A percentile compares a stretch with the other conserved stretches of the same genome.
Evolutionary conservation across 1,140 invertebrate genomes (phyloP).

Genomic region (Pseudomyrmex dendroicus): DNA sequence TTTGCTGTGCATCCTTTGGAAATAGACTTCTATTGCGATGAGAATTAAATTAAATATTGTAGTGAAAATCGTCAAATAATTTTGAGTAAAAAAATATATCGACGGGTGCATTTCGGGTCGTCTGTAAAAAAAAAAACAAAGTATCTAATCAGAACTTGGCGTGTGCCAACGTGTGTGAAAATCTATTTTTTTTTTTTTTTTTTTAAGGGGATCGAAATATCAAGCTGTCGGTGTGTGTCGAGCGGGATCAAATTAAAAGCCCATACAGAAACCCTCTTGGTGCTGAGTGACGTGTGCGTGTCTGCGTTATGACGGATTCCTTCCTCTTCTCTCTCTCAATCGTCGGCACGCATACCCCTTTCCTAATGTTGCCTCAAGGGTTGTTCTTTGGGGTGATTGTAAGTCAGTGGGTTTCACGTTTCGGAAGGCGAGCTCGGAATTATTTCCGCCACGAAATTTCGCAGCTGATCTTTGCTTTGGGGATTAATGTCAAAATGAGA

Average conservation of each 20-base stretch:
- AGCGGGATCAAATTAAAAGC: slow-evolving; percentile 72
- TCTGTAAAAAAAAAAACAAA: not conserved
- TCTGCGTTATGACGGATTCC: slow-evolving; percentile 68
- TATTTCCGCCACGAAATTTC: slow-evolving; percentile 1
- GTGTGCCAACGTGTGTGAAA: not conserved
- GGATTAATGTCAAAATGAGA: not conserved
- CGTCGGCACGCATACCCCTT: not conserved
- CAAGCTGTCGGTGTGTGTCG: slow-evolving; percentile 45
- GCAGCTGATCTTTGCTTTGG: slow-evolving; percentile 10
- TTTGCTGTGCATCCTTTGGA: too few relatives aligned
- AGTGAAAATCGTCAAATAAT: not conserved
- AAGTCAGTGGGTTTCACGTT: not conserved
- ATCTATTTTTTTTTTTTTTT: slow-evolving; percentile 18
- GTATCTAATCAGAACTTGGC: not conserved
- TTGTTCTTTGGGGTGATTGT: slow-evolving; percentile 19
- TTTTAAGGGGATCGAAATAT: slow-evolving; percentile 30
- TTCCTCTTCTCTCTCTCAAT: slow-evolving; percentile 47
- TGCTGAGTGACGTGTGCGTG: slow-evolving; percentile 70
- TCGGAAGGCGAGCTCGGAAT: slow-evolving; percentile 9
- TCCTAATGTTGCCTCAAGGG: not conserved
- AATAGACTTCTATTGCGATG: too few relatives aligned
- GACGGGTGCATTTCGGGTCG: too few relatives aligned
- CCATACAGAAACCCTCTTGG: slow-evolving; percentile 24
- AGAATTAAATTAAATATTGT: not conserved
- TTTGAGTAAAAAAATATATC: not conserved